These are phyloP conservation scores for Leptosomus discolor DNA, from an alignment of 2,113 vertebrate genomes.

Conservation along the genomic window DNA sequence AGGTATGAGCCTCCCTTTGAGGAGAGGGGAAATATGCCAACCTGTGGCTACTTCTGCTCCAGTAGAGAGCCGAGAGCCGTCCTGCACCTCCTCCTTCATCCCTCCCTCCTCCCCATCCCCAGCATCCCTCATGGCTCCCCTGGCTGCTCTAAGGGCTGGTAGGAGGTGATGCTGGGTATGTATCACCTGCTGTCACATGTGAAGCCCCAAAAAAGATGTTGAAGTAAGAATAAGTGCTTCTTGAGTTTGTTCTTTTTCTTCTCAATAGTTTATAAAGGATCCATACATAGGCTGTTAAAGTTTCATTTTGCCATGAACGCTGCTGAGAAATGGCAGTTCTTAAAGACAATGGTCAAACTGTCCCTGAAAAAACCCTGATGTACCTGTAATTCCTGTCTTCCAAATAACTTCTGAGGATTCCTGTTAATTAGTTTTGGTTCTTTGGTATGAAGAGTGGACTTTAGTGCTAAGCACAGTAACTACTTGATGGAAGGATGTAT, in stretches of 20 bases:
- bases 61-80: background rate
- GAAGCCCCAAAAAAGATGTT: background rate
- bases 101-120: accelerated
- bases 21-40: background rate
- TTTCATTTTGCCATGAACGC: accelerated
- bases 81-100: background rate
- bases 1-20: background rate
- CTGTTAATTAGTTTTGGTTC: background rate
- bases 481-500: background rate
- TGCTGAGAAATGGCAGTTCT: background rate
- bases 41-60: background rate
- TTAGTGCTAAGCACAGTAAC: background rate
- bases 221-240: background rate
- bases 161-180: background rate
- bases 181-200: background rate
- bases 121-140: accelerated
- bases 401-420: background rate
- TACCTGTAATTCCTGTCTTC: background rate
- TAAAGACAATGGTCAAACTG: background rate
- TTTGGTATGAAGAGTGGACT: background rate
- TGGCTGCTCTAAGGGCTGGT: background rate
- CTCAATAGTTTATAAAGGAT: background rate
- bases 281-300: background rate
- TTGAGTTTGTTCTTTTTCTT: background rate
- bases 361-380: background rate